A percentile compares a stretch with the other conserved stretches of the same genome.
Evolutionary conservation across 2,888 invertebrate genomes (phyloP).

Genomic region (Ormyrus thymus): DNA sequence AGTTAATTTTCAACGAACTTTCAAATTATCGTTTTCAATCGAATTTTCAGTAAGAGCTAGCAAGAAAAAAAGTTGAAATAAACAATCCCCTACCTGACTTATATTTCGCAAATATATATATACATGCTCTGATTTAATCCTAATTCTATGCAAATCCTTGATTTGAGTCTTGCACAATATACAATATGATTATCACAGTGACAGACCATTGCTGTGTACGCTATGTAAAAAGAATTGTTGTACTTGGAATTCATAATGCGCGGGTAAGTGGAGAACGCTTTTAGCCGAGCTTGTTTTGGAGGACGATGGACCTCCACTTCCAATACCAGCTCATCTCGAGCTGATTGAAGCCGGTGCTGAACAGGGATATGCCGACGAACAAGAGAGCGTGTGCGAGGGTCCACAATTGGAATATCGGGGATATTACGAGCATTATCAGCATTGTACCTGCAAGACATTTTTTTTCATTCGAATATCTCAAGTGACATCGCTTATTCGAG

Average conservation of each 20-base stretch:
- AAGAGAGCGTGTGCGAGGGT: conserved; percentile 64
- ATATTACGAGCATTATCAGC: conserved; percentile 66
- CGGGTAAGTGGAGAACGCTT: background rate
- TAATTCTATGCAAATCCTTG: conserved; percentile 20
- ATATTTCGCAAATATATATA: no score
- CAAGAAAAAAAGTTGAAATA: background rate
- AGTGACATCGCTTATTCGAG: no score
- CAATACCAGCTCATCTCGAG: conserved; percentile 72
- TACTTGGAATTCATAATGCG: conserved; percentile 15
- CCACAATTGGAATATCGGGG: conserved; percentile 71
- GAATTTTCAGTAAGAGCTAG: background rate
- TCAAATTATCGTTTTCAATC: background rate
- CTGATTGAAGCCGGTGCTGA: conserved; percentile 69
- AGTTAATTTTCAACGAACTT: background rate
- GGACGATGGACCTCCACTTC: conserved; percentile 63
- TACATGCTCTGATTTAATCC: background rate
- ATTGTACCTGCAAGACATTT: conserved; percentile 60
- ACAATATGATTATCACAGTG: conserved; percentile 61
- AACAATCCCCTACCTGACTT: no score
- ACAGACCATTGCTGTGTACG: conserved; percentile 57
- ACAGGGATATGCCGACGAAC: conserved; percentile 68
- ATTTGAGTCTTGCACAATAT: conserved; percentile 17
- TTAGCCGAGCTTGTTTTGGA: conserved; percentile 23
- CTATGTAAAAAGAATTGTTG: conserved; percentile 37
- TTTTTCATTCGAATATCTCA: no score